Conservation (phyloP, 2,797 vertebrate genomes). For the Heterohyrax brucei region DNA sequence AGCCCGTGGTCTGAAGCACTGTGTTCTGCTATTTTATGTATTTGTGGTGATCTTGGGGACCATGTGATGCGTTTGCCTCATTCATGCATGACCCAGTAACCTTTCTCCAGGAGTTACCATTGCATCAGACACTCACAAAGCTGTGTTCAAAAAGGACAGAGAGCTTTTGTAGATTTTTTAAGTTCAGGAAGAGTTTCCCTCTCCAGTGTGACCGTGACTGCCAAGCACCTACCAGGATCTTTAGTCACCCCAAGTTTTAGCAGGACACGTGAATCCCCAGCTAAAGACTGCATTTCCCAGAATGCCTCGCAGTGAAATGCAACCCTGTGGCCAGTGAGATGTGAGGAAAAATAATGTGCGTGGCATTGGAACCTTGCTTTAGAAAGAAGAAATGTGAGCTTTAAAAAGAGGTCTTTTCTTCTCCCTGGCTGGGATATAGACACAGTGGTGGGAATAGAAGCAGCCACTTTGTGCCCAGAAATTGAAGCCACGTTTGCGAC, state of each 20-base stretch:
- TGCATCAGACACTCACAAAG: rapidly evolving
- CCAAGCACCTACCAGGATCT: too few species aligned
- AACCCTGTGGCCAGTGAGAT: not conserved
- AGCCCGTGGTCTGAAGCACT: rapidly evolving
- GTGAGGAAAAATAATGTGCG: not conserved
- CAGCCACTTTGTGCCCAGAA: not conserved
- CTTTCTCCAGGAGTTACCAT: not conserved
- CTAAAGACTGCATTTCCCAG: not conserved
- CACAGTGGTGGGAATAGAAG: not conserved
- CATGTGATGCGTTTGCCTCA: not conserved
- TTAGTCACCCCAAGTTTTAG: not conserved
- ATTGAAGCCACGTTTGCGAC: not conserved
- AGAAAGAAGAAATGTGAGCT: not conserved
- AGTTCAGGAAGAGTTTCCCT: not conserved
- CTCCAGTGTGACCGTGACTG: not conserved
- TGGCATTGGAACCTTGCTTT: not conserved
- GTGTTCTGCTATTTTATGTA: rapidly evolving
- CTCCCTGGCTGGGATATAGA: not conserved
- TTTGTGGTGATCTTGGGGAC: not conserved
- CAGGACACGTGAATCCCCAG: rapidly evolving
- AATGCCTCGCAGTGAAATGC: rapidly evolving
- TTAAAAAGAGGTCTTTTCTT: not conserved
- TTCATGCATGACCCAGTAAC: rapidly evolving
- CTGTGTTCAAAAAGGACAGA: not conserved
- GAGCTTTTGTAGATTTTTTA: not conserved